Conservation (phyloP, 2,888 invertebrate species). For the Protophormia terraenovae region DNA sequence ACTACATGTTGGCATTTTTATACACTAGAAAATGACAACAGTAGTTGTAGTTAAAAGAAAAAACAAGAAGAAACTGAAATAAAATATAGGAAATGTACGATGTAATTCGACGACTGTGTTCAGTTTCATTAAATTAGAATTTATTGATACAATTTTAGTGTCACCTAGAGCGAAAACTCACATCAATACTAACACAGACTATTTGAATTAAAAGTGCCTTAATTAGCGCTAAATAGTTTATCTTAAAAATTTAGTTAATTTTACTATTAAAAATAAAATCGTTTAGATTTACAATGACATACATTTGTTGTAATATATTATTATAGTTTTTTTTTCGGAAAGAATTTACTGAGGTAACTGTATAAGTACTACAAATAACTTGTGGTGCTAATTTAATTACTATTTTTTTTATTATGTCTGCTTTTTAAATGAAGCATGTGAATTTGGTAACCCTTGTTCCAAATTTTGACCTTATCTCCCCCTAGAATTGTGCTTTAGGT, state of each 20-base stretch:
- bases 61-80: not conserved
- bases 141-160: constrained; percentile 31
- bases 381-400: too few species aligned
- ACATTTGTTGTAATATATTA: too few species aligned
- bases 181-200: not conserved
- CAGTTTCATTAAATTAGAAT: constrained; percentile 39
- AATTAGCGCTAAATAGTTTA: not conserved
- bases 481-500: too few species aligned
- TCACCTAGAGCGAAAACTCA: constrained; percentile 13
- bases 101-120: not conserved
- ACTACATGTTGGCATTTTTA: constrained; percentile 59
- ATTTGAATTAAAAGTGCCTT: constrained; percentile 17
- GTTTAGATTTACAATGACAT: not conserved
- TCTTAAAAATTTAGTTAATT: not conserved
- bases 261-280: not conserved
- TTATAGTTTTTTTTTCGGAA: too few species aligned
- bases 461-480: too few species aligned
- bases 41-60: constrained; percentile 23
- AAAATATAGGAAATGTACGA: constrained; percentile 17
- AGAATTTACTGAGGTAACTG: too few species aligned
- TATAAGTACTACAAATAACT: too few species aligned
- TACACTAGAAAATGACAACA: constrained; percentile 33
- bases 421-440: too few species aligned
- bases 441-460: too few species aligned
- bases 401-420: too few species aligned